Conservation (phyloP, 92 coral and sea anemone genomes). For the Meandrina meandrites region DNA sequence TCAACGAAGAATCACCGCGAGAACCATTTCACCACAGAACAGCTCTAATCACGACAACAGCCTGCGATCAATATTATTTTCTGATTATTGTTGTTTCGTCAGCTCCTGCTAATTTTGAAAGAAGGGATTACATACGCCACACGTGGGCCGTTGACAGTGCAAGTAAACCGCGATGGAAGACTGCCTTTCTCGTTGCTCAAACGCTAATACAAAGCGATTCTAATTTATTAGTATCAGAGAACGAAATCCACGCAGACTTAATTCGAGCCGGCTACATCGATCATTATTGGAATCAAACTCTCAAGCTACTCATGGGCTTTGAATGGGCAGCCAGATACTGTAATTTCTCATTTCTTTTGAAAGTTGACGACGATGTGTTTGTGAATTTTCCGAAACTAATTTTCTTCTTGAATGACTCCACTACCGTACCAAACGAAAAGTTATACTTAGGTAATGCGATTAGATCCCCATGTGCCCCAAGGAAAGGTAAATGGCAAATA, state of each 20-base stretch:
- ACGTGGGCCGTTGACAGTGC: conserved; percentile 53
- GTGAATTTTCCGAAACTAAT: background rate
- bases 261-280: conserved; percentile 11
- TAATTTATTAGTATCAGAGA: conserved; percentile 24
- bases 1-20: background rate
- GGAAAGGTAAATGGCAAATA: conserved; percentile 11
- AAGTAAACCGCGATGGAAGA: conserved; percentile 36
- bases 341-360: conserved; percentile 6
- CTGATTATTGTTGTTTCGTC: conserved; percentile 55
- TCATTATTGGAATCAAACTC: conserved; percentile 13
- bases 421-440: background rate
- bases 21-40: background rate
- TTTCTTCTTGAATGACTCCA: background rate
- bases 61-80: background rate
- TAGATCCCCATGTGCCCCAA: background rate
- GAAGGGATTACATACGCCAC: conserved; percentile 45
- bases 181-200: conserved; percentile 45
- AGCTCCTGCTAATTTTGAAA: conserved; percentile 44
- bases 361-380: conserved; percentile 17
- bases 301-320: conserved; percentile 20
- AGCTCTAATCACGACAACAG: background rate
- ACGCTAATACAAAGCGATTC: conserved; percentile 22
- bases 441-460: background rate
- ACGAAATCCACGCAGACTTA: conserved; percentile 5
- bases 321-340: conserved; percentile 28